Evolutionary conservation across 1,140 invertebrate species (phyloP).

Genomic region (Asbolus verrucosus): DNA sequence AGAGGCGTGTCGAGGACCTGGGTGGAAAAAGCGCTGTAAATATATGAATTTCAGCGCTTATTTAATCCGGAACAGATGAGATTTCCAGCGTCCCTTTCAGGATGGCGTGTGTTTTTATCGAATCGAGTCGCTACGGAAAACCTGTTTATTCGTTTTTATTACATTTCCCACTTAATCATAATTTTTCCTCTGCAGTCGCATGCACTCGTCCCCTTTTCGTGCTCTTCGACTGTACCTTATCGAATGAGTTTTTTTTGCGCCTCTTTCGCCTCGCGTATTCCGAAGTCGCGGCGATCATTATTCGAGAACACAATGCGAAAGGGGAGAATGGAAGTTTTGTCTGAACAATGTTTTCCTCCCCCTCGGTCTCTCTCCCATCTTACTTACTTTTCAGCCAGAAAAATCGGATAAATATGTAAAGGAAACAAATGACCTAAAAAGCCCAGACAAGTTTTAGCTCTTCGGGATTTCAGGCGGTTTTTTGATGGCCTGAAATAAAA

Average conservation of each 20-base stretch:
- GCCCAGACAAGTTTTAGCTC: constrained; percentile 33
- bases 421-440: constrained; percentile 38
- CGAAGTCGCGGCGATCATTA: constrained; percentile 9
- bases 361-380: not conserved
- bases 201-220: constrained; percentile 5
- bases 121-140: constrained; percentile 8
- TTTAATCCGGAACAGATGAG: constrained; percentile 32
- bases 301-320: constrained; percentile 30
- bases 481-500: constrained; percentile 32
- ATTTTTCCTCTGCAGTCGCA: constrained; percentile 20
- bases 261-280: too few species aligned
- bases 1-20: constrained; percentile 9
- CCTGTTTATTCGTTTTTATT: constrained; percentile 36
- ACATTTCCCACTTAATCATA: constrained; percentile 30
- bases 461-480: constrained; percentile 32
- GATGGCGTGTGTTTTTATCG: constrained; percentile 2
- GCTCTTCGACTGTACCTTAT: not conserved
- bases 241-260: constrained; percentile 7
- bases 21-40: constrained; percentile 25
- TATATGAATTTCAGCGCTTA: constrained; percentile 35
- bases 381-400: constrained; percentile 37
- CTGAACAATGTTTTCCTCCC: constrained; percentile 20
- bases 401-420: constrained; percentile 39
- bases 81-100: constrained; percentile 31
- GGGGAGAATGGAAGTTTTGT: constrained; percentile 21